Evolutionary conservation across 2,797 vertebrate species (phyloP).

Genomic region (Cryptoprocta ferox): DNA sequence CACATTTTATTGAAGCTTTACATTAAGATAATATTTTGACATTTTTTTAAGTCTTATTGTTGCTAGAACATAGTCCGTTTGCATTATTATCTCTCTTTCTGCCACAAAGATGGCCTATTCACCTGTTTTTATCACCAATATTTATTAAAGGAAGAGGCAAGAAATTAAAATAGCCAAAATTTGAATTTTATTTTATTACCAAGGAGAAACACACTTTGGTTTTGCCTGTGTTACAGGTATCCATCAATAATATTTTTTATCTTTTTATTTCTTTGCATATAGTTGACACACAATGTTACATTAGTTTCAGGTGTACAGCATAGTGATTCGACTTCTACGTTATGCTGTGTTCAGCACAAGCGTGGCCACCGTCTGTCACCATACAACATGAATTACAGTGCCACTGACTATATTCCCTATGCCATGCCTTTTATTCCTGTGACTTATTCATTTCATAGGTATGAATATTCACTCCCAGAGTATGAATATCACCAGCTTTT

Average conservation of each 20-base stretch:
- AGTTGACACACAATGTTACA: neutral
- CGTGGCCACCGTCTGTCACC: neutral
- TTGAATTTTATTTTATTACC: neutral
- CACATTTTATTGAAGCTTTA: slow-evolving; percentile 15
- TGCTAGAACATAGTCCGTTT: neutral
- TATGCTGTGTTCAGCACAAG: neutral
- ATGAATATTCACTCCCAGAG: neutral
- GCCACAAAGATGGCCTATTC: neutral
- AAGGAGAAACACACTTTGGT: slow-evolving; percentile 44
- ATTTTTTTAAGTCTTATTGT: neutral
- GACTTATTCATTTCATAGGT: neutral
- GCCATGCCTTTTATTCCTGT: neutral
- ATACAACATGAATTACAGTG: neutral
- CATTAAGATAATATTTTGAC: neutral
- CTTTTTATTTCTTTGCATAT: neutral
- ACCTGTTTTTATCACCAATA: neutral
- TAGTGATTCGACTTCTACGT: neutral
- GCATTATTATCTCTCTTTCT: slow-evolving; percentile 11
- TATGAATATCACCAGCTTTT: neutral
- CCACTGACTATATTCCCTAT: neutral
- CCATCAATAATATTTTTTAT: neutral
- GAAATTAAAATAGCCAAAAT: neutral
- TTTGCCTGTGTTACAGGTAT: neutral
- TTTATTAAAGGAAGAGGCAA: neutral
- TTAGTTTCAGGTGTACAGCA: neutral